Percentiles rank a stretch among this genome's conserved stretches.
phyloP scores from a whole-genome alignment of 2,888 invertebrate species.

The Diarsia rubi region DNA sequence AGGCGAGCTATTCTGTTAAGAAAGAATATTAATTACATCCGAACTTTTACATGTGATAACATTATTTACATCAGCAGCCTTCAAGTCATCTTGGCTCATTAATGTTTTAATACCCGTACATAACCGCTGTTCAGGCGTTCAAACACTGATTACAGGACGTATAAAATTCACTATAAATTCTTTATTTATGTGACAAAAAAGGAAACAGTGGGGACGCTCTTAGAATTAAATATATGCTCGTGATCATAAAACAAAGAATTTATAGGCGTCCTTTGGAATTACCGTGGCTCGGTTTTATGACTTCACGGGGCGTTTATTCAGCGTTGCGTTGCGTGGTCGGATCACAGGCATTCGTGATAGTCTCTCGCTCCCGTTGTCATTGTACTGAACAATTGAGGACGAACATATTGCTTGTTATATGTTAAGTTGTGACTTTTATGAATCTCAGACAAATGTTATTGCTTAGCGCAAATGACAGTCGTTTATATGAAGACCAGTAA shows the following conservation, averaged over 20 bases:
- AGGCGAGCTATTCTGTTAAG: slow-evolving; percentile 68
- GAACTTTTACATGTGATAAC: slow-evolving; percentile 72
- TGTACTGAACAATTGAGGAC: slow-evolving; percentile 78
- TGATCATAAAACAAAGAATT: slow-evolving; percentile 90
- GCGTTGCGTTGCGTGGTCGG: slow-evolving; percentile 83
- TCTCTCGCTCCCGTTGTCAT: slow-evolving; percentile 77
- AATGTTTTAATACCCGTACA: slow-evolving; percentile 75
- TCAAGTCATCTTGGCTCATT: slow-evolving; percentile 76
- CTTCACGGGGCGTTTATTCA: slow-evolving; percentile 89
- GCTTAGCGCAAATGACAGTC: slow-evolving; percentile 51
- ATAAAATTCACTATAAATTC: slow-evolving; percentile 85
- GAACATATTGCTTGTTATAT: slow-evolving; percentile 55
- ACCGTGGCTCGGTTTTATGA: slow-evolving; percentile 89
- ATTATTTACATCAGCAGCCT: slow-evolving; percentile 76
- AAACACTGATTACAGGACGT: slow-evolving; percentile 81
- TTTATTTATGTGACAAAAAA: slow-evolving; percentile 87
- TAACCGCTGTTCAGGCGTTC: slow-evolving; percentile 76
- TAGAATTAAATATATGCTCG: slow-evolving; percentile 89
- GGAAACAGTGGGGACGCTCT: slow-evolving; percentile 86
- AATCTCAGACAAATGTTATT: slow-evolving; percentile 63
- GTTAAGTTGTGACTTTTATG: slow-evolving; percentile 63
- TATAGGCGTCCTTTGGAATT: slow-evolving; percentile 90
- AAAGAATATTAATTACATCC: slow-evolving; percentile 69
- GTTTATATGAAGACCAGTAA: slow-evolving; percentile 22
- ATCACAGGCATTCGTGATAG: slow-evolving; percentile 83